Base-by-base conservation (phyloP, 1,140 invertebrate genomes). In the Leptinotarsa defecta region DNA sequence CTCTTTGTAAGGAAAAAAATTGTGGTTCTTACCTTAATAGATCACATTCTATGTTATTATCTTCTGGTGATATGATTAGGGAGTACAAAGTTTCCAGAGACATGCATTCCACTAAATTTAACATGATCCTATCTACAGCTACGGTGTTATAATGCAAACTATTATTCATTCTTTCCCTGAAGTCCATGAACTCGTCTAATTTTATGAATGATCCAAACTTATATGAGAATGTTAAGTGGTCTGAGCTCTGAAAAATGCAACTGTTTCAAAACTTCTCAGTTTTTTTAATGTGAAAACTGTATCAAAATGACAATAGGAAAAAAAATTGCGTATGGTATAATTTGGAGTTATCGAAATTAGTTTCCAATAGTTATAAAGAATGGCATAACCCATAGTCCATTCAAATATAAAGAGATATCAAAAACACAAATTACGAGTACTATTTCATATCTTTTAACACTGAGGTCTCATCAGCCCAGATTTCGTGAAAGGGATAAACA, bases 161-260 rank as follows among this genome's bases (percentile, higher is more conserved):
- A 81, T 93, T 92, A 75, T 94, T 91, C 49, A 98, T 85, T 73
- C 92, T 88, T 82, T 94, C 91, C 79, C 92, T 89, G 82, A 97
- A 94, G 81, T 94, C 92, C 74, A 96, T 91, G 85, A 98, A 95
- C 86, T 98, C 96, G 79, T 94, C 90, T 79, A 98, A 91, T 89
- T 97, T 97, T 71, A 93, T 90, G 87, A 98, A 98, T 57, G 95
- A 96, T 15, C 96, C 96, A 86, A 92, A 98, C 84, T 97, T 97
- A 86, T 98, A 98, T 3, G 94, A 94, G 82, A 94, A 92, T 24
- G 96, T 95, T 70, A 98, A 88, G 85, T 96, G 95, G 86, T 98
- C 96, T 64, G 94, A 91, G 81, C 94, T 95, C 94, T 96, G 87
- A 57, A 81, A 81, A n/a, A 57, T 4, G 15, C 52, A 57, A 57